phyloP scores from a whole-genome alignment of 2,888 invertebrate genomes.

The Timema podura region DNA sequence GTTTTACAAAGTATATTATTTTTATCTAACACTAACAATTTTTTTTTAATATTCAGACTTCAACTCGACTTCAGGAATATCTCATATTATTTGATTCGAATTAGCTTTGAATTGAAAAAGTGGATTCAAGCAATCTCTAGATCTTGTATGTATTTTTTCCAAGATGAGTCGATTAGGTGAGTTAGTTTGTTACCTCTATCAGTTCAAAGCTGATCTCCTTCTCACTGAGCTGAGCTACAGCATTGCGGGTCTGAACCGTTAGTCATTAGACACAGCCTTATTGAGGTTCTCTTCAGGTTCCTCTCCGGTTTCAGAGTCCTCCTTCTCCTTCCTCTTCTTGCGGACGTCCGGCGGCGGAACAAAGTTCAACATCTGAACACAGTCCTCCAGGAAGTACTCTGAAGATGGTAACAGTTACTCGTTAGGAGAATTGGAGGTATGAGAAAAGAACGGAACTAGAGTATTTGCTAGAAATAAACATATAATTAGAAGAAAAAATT shows the following conservation, averaged over 20 bases:
- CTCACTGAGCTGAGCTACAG: slow-evolving; percentile 77
- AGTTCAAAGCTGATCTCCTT: slow-evolving; percentile 91
- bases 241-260: slow-evolving; percentile 55
- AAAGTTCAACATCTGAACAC: slow-evolving; percentile 81
- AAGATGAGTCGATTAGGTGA: slow-evolving; percentile 58
- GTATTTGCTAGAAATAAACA: too few species aligned
- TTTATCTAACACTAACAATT: too few species aligned
- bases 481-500: too few species aligned
- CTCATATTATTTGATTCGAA: too few species aligned
- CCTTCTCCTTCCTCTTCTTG: slow-evolving; percentile 59
- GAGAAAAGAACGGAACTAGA: too few species aligned
- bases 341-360: slow-evolving; percentile 73
- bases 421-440: too few species aligned
- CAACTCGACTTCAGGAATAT: too few species aligned
- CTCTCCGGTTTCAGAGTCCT: slow-evolving; percentile 50
- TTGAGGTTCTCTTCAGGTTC: slow-evolving; percentile 74
- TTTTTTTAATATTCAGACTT: too few species aligned
- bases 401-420: slow-evolving; percentile 26
- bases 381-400: slow-evolving; percentile 93
- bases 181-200: slow-evolving; percentile 56
- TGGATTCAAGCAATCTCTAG: too few species aligned
- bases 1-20: too few species aligned
- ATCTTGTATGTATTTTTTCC: too few species aligned
- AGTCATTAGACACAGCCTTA: slow-evolving; percentile 49
- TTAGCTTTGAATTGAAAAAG: too few species aligned